These are phyloP conservation scores for Parauchenoglanis punctatus DNA, from an alignment of 2,797 vertebrate species.

Conservation along the genomic window DNA sequence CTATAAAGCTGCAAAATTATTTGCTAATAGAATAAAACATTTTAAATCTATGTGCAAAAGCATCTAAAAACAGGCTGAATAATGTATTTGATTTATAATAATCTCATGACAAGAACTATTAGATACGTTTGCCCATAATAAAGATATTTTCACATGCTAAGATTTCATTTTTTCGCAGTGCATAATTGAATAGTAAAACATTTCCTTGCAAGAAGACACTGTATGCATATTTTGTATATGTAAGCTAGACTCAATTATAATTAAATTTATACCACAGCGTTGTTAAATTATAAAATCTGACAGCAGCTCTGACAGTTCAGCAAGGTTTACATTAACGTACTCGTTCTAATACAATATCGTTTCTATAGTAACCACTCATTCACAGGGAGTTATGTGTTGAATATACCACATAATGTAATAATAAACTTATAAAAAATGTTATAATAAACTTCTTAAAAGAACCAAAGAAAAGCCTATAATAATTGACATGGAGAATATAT, in stretches of 20 bases:
- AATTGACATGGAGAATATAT: neutral
- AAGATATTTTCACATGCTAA: neutral
- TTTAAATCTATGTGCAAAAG: neutral
- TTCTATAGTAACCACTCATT: constrained; percentile 2
- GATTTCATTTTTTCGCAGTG: neutral
- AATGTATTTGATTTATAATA: neutral
- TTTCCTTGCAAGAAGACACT: neutral
- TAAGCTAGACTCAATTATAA: neutral
- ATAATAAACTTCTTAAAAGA: neutral
- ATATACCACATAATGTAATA: neutral
- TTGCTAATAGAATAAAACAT: neutral
- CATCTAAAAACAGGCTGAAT: neutral
- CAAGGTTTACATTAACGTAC: neutral
- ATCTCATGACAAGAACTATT: neutral
- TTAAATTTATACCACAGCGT: neutral
- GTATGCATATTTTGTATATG: neutral
- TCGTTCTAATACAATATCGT: neutral
- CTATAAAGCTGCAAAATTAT: neutral
- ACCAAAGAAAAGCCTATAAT: neutral
- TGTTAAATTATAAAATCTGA: neutral
- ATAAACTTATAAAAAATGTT: neutral
- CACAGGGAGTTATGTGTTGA: neutral
- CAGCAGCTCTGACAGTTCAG: neutral
- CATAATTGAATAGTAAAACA: neutral
- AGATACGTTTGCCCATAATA: neutral